Evolutionary conservation across 1,140 invertebrate species (phyloP).

Genomic region (Coelopa frigida): DNA sequence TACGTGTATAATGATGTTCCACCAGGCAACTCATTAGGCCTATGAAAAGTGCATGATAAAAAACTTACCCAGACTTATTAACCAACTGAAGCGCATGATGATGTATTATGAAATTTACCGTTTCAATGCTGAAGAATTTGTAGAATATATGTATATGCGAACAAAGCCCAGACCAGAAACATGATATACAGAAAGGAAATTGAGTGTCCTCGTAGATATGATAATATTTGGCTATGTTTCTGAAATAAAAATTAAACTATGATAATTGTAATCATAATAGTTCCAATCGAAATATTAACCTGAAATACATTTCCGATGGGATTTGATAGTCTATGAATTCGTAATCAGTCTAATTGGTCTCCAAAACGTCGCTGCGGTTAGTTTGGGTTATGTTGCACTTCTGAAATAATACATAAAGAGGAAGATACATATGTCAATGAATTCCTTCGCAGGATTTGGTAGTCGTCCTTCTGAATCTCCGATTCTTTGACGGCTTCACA

Average conservation of each 20-base stretch:
- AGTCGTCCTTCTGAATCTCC: too few relatives aligned
- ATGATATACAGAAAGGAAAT: slow-evolving; percentile 9
- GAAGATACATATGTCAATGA: too few relatives aligned
- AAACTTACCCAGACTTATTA: slow-evolving; percentile 32
- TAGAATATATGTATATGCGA: slow-evolving; percentile 28
- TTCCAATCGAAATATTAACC: not conserved
- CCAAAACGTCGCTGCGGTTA: too few relatives aligned
- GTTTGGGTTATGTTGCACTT: not conserved
- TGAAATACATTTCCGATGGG: too few relatives aligned
- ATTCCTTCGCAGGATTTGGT: too few relatives aligned
- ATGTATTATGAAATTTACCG: slow-evolving; percentile 16
- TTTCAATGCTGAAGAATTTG: slow-evolving; percentile 23
- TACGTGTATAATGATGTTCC: too few relatives aligned
- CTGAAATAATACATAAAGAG: not conserved
- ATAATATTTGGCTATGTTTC: slow-evolving; percentile 2
- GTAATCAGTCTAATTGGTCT: too few relatives aligned
- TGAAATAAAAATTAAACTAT: slow-evolving; percentile 1
- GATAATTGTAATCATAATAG: not conserved
- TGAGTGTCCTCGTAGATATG: too few relatives aligned
- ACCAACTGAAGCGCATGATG: slow-evolving; percentile 34
- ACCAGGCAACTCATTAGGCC: too few relatives aligned
- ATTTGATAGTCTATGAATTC: too few relatives aligned
- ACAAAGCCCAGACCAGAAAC: slow-evolving; percentile 9
- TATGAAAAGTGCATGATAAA: too few relatives aligned
- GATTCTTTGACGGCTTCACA: slow-evolving; percentile 23